phyloP scores from a whole-genome alignment of 2,797 vertebrate species.

The Rousettus madagascariensis region DNA sequence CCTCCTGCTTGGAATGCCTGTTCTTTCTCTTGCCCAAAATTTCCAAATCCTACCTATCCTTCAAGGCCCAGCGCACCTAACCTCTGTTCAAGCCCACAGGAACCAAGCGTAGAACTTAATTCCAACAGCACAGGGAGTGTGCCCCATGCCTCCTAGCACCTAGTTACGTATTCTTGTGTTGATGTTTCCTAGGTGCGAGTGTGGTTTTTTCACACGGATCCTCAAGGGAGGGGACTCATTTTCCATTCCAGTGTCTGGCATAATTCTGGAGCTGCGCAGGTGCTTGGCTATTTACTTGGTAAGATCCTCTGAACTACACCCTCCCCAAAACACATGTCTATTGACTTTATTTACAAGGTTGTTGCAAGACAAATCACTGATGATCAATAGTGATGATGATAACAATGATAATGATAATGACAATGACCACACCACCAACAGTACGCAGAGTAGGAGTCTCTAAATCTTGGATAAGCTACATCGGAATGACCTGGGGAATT shows the following conservation, averaged over 20 bases:
- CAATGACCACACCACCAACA: neutral
- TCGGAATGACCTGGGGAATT: neutral
- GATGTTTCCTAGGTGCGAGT: neutral
- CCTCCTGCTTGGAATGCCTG: neutral
- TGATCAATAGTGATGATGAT: neutral
- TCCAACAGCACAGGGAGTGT: neutral
- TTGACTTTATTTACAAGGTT: neutral
- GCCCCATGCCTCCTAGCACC: neutral
- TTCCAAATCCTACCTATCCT: neutral
- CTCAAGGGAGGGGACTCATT: neutral
- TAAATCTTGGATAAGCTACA: neutral
- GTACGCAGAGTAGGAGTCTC: neutral
- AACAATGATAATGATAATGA: neutral
- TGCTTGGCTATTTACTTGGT: neutral
- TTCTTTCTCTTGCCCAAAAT: neutral
- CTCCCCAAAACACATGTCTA: neutral
- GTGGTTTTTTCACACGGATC: neutral
- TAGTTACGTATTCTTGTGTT: neutral
- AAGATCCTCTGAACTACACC: neutral
- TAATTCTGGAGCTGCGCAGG: neutral
- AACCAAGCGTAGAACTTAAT: neutral
- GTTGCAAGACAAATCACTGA: neutral
- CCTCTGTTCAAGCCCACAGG: neutral
- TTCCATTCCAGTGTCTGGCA: neutral
- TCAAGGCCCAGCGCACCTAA: neutral